Conservation (phyloP, 2,888 invertebrate genomes). For the Eugnorisma glareosa region DNA sequence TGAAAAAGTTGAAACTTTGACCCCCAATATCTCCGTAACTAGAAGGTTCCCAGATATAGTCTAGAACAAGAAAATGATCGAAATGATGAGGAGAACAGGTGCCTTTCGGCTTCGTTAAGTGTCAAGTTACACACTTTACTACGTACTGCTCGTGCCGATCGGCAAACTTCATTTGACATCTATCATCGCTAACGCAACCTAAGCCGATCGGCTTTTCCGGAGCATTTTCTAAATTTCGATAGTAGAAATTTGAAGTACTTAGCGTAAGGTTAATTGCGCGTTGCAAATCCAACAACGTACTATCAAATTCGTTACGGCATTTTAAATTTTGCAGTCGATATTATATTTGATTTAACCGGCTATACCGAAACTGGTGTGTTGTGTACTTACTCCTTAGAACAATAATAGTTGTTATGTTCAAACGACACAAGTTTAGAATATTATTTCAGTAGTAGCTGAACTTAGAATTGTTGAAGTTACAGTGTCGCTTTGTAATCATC, state of each 20-base stretch:
- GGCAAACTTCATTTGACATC: not conserved
- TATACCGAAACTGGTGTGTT: not conserved
- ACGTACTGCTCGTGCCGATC: not conserved
- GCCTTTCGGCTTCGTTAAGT: no score
- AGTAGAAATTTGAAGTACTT: no score
- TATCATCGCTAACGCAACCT: not conserved
- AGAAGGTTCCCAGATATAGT: no score
- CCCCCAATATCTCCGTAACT: no score
- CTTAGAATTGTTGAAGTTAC: slow-evolving; percentile 47
- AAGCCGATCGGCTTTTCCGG: not conserved
- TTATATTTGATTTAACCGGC: not conserved
- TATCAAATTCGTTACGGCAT: not conserved
- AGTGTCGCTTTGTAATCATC: slow-evolving; percentile 53
- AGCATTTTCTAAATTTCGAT: not conserved
- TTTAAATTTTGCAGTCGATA: not conserved
- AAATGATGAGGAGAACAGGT: no score
- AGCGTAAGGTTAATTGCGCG: not conserved
- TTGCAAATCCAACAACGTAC: not conserved
- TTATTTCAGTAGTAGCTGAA: slow-evolving; percentile 48
- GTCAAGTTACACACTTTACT: no score
- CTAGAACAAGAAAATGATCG: no score
- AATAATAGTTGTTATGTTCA: slow-evolving; percentile 36
- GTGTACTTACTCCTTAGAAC: not conserved
- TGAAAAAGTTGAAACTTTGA: no score
- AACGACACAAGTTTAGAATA: slow-evolving; percentile 57